Conservation (phyloP, 2,888 invertebrate genomes). For the Heliothis peltigera region DNA sequence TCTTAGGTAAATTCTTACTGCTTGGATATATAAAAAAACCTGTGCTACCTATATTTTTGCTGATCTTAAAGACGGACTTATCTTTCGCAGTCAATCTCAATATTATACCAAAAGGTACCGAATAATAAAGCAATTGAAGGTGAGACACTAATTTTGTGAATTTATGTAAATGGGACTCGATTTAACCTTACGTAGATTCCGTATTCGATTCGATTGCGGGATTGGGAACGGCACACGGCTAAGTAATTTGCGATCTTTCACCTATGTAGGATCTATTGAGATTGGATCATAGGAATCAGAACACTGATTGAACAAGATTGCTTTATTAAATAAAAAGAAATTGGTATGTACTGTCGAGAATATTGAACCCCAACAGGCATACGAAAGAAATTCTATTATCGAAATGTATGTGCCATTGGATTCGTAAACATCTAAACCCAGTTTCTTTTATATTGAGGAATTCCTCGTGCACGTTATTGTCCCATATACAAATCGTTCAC, state of each 20-base stretch:
- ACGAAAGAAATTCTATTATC: constrained; percentile 38
- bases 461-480: constrained; percentile 66
- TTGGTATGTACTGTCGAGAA: constrained; percentile 26
- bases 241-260: constrained; percentile 29
- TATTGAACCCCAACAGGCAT: constrained; percentile 30
- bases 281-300: constrained; percentile 11
- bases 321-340: constrained; percentile 26
- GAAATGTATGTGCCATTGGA: constrained; percentile 48
- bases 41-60: too few relatives aligned
- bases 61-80: constrained; percentile 11
- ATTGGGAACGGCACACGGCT: constrained; percentile 24
- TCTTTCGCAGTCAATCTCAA: background rate
- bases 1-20: too few relatives aligned
- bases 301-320: constrained; percentile 9
- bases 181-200: constrained; percentile 48
- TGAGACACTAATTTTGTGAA: constrained; percentile 41
- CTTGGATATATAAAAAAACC: too few relatives aligned
- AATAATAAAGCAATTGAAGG: background rate
- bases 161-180: constrained; percentile 61
- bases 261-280: constrained; percentile 22
- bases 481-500: constrained; percentile 63
- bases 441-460: constrained; percentile 65
- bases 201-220: constrained; percentile 42
- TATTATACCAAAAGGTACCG: background rate
- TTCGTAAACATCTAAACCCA: constrained; percentile 62